Percentiles rank a stretch among this genome's conserved stretches.
Conservation (phyloP, 2,113 vertebrate species). For the Ariopsis seemanni region DNA sequence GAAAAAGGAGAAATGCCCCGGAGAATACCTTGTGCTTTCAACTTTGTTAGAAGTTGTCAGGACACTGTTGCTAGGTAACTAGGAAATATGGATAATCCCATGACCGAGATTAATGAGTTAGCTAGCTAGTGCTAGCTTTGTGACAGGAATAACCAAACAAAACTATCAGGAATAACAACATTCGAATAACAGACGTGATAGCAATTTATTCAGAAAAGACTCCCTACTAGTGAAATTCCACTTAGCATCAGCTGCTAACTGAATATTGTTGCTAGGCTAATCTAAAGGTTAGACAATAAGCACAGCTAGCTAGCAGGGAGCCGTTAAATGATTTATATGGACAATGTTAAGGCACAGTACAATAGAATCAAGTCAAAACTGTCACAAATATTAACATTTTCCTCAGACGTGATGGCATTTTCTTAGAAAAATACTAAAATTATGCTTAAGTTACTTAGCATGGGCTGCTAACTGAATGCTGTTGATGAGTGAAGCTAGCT, state of each 20-base stretch:
- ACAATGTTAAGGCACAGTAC: no score
- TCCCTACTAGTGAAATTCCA: background rate
- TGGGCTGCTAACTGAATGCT: no score
- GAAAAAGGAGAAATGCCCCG: background rate
- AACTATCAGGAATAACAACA: background rate
- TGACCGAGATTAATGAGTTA: background rate
- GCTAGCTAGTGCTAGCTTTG: background rate
- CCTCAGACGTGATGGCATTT: no score
- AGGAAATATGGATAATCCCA: background rate
- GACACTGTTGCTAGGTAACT: background rate
- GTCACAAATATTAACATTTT: background rate
- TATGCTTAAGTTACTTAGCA: no score
- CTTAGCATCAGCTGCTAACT: background rate
- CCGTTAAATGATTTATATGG: no score
- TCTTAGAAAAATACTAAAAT: no score
- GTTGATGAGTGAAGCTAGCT: no score
- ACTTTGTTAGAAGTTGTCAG: background rate
- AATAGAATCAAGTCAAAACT: background rate
- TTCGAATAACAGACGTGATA: background rate
- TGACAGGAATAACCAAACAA: background rate
- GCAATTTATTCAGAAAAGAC: background rate
- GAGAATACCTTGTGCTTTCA: background rate
- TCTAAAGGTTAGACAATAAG: background rate
- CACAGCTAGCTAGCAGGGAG: background rate
- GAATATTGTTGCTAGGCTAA: background rate